Conservation (phyloP, 2,888 invertebrate species). For the Troglohyphantes excavatus region DNA sequence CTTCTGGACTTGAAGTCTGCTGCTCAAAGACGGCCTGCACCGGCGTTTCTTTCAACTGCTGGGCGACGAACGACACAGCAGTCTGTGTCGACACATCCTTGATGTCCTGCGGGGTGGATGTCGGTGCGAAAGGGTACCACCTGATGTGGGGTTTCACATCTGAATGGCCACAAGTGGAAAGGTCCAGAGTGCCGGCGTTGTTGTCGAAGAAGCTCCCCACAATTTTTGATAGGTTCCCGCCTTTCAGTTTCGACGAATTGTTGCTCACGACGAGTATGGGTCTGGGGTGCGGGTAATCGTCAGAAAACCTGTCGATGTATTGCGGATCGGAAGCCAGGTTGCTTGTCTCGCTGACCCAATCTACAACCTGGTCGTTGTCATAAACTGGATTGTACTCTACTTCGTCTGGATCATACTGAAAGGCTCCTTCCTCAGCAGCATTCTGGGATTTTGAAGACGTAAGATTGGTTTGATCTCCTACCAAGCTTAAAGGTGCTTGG, state of each 20-base stretch:
- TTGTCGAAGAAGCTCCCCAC: constrained; percentile 13
- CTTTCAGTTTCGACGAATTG: background rate
- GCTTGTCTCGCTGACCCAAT: constrained; percentile 10
- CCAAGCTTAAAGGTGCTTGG: background rate
- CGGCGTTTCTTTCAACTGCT: background rate
- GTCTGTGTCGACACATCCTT: constrained; percentile 62
- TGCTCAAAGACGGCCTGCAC: background rate
- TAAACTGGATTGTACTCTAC: background rate
- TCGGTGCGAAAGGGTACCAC: constrained; percentile 57
- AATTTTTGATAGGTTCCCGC: constrained; percentile 13
- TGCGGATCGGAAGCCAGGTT: background rate
- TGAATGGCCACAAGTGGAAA: background rate
- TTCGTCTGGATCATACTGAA: constrained; percentile 2
- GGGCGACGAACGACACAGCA: constrained; percentile 42
- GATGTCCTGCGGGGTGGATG: constrained; percentile 34
- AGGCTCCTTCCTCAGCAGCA: background rate
- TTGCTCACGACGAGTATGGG: constrained; percentile 34
- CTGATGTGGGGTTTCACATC: constrained; percentile 56
- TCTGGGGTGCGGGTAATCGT: background rate
- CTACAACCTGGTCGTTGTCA: background rate
- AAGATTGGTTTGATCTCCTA: background rate
- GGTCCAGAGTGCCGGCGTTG: background rate
- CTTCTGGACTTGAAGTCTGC: constrained; percentile 20
- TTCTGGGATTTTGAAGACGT: background rate
- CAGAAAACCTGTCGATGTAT: background rate